Base-by-base conservation (phyloP, 2,113 vertebrate species). In the Engystomops pustulosus region DNA sequence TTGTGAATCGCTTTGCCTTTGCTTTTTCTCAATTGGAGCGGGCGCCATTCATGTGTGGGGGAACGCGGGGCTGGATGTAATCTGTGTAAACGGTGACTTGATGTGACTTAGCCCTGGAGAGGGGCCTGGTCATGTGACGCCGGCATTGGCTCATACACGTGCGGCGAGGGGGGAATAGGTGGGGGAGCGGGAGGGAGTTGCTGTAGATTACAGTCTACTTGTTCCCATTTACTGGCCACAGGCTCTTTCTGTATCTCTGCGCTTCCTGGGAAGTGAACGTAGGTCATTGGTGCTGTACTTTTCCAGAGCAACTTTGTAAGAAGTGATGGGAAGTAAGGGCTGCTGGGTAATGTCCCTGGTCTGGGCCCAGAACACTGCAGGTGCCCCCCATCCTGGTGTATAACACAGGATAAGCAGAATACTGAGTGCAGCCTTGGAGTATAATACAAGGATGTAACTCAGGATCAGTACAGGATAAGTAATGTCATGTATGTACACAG, bases 71-170 rank as follows among this genome's bases (percentile, higher is more conserved):
- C 81, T 0, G 45, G 83, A 69, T 0, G 0, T 18, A 38, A 0
- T 32, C 18, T 84, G 0, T 10, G 0, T 6, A 41, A 87, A 80
- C 77, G 1, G 4, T 79, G 80, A 71, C 34, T 79, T 71, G 12
- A 0, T 45, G 55, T 80, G 86, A 67, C 75, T 8, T 53, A 70
- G 71, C 14, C 7, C 0, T 32, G 47, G 85, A 86, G 69, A 55
- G 65, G n/a, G n/a, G 47, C 12, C 41, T 25, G 17, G 81, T 88
- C 8, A 6, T 27, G 17, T 91, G 87, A 84, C 77, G 30, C 72
- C 79, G 81, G 84, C 45, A 5, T 4, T 20, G 81, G 79, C 38
- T 60, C n/a, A 0, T 45, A 30, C 86, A 67, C 1, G 11, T 85
- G 85, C 0, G 0, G 58, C 83, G 1, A 0, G 23, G 49, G 18